phyloP scores from a whole-genome alignment of 2,113 vertebrate genomes.

The Mesoclemmys tuberculata region DNA sequence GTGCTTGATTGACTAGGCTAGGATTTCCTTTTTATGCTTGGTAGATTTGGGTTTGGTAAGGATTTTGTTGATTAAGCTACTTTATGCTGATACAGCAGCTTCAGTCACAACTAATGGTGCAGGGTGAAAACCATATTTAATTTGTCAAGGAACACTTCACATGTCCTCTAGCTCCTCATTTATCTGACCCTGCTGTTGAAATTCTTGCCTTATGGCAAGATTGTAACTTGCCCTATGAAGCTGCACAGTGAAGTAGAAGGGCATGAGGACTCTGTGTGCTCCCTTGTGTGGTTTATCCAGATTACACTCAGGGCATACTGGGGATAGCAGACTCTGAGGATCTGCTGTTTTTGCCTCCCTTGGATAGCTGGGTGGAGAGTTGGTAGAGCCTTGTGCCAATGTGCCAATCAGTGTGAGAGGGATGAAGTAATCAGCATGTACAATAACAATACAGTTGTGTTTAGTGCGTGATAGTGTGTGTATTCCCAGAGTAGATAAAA shows the following conservation, averaged over 20 bases:
- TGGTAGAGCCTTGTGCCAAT: not conserved
- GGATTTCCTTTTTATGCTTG: not conserved
- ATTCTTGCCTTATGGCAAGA: not conserved
- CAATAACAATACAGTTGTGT: not conserved
- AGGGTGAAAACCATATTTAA: not conserved
- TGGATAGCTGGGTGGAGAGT: not conserved
- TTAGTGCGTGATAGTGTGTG: accelerated
- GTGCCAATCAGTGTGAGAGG: not conserved
- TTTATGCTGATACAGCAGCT: not conserved
- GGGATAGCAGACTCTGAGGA: not conserved
- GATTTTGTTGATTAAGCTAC: not conserved
- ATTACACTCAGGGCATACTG: not conserved
- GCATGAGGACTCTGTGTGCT: not conserved
- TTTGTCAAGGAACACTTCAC: not conserved
- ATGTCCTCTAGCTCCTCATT: accelerated
- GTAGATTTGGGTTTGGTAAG: not conserved
- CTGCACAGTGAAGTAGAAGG: not conserved
- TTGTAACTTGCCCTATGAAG: not conserved
- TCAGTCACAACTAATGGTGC: not conserved
- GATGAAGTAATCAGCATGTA: not conserved
- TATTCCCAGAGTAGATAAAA: not conserved
- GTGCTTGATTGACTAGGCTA: not conserved
- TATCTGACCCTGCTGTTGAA: not conserved
- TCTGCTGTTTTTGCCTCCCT: not conserved
- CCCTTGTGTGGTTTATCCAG: not conserved